Evolutionary conservation across 2,113 vertebrate genomes (phyloP), one percentile per base, ranked within the genome.

Genomic region (Callipepla californica): DNA sequence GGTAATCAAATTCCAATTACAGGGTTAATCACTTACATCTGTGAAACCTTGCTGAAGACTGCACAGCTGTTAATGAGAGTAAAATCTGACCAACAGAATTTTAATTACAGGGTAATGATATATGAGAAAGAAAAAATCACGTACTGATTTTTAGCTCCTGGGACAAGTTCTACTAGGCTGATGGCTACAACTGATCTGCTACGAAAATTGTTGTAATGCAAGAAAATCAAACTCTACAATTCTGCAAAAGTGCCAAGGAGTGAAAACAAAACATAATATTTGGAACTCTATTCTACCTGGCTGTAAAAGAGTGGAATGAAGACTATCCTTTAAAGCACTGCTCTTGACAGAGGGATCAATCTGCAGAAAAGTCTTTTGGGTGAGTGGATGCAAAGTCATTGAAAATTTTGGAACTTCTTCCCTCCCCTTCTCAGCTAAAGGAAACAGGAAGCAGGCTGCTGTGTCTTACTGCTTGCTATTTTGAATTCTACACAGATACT

Each of bases 11-110:
- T 53, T 62, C 55, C 50, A 80, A 5, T 77, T 53, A 70, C 38
- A 57, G 28, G 45, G 40, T 45, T 91, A 92, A 87, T 62, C 9
- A 21, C 76, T 66, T 55, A 57, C 61, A 59, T 63, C 67, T 59
- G 59, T 30, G 55, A 58, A 76, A 63, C 62, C 28, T 21, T 79
- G 78, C 63, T 23, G 30, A 34, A 47, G 45, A 51, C 28, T n/a
- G 63, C 83, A 61, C 84, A 85, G 86, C 89, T 85, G 89, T 51
- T 89, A 92, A 89, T 14, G 22, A 73, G 21, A 82, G 25, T 57
- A 59, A 21, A 50, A 63, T n/a, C 14, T 70, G 67, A 92, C 78
- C 63, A 30, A 48, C 22, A 82, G 55, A 77, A 91, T 91, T 87
- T 94, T 92, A 91, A 91, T 89, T 85, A 40, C 4, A 66, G 48